phyloP scores from a whole-genome alignment of 2,797 vertebrate species.

The Pipistrellus nathusii region DNA sequence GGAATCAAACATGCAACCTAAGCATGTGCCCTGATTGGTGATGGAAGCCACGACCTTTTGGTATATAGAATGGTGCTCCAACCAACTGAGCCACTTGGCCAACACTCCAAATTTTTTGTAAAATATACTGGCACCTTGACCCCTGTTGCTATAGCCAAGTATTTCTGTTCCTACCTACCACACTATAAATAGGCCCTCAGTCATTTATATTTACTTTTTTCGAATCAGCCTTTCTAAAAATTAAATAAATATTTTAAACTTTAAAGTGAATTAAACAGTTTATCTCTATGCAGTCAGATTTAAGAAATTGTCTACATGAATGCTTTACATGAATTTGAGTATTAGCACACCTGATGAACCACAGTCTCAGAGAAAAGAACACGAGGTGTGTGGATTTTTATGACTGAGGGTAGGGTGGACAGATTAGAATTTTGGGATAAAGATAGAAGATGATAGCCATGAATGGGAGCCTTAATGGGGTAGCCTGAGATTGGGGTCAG shows the following conservation, averaged over 20 bases:
- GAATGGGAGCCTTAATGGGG: not conserved
- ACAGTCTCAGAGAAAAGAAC: not conserved
- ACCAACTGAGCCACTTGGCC: not conserved
- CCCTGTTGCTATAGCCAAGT: not conserved
- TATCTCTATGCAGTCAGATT: not conserved
- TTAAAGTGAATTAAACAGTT: not conserved
- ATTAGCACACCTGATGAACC: not conserved
- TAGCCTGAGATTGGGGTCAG: not conserved
- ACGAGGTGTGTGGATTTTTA: not conserved
- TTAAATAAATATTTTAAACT: not conserved
- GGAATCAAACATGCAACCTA: not conserved
- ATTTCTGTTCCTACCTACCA: no score
- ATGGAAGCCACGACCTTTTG: not conserved
- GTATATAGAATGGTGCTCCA: not conserved
- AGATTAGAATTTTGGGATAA: not conserved
- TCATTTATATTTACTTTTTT: not conserved
- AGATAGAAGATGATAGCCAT: not conserved
- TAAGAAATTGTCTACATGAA: not conserved
- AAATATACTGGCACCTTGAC: not conserved
- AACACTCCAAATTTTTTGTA: not conserved
- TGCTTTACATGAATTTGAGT: not conserved
- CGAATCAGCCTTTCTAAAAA: slow-evolving; percentile 25
- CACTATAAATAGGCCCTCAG: not conserved
- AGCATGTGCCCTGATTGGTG: not conserved
- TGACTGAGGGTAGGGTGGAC: not conserved